A percentile compares a stretch with the other conserved stretches of the same genome.
These are phyloP conservation scores for Porites australiensis DNA, from an alignment of 64 coral and sea anemone species.

Conservation along the genomic window DNA sequence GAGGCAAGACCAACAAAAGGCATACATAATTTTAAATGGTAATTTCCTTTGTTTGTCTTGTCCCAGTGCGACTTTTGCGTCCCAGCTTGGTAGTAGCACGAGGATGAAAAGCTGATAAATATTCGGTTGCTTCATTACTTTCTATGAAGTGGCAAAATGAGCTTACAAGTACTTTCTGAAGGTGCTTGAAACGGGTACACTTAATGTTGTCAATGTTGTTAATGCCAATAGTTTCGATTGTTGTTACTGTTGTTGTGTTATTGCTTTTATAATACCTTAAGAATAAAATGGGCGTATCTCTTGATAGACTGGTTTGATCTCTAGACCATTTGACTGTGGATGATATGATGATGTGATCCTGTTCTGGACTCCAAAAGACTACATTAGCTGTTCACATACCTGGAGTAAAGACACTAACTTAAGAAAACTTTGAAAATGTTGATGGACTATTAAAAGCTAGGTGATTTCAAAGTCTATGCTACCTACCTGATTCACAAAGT, in stretches of 20 bases:
- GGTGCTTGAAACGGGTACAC: too few species aligned
- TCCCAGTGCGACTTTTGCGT: too few species aligned
- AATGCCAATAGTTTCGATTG: neutral
- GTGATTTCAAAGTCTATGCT: neutral
- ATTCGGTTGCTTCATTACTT: too few species aligned
- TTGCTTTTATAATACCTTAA: too few species aligned
- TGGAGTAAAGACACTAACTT: neutral
- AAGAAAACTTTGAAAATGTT: neutral
- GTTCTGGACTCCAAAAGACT: conserved; percentile 36
- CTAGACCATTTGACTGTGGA: conserved; percentile 63
- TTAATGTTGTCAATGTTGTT: conserved; percentile 1
- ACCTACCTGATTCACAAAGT: conserved; percentile 67
- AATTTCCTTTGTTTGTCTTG: too few species aligned
- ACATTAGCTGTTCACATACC: conserved; percentile 22
- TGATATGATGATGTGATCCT: conserved; percentile 63
- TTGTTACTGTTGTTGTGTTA: neutral
- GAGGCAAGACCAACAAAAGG: too few species aligned
- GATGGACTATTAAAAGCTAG: neutral
- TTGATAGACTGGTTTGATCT: conserved; percentile 55
- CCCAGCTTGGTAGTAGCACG: too few species aligned
- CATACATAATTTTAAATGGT: too few species aligned
- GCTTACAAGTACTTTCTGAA: too few species aligned
- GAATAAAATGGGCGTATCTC: neutral
- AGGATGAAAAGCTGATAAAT: too few species aligned
- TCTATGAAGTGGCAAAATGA: too few species aligned